Base-by-base conservation (phyloP, 2,113 vertebrate species). In the Caretta caretta region DNA sequence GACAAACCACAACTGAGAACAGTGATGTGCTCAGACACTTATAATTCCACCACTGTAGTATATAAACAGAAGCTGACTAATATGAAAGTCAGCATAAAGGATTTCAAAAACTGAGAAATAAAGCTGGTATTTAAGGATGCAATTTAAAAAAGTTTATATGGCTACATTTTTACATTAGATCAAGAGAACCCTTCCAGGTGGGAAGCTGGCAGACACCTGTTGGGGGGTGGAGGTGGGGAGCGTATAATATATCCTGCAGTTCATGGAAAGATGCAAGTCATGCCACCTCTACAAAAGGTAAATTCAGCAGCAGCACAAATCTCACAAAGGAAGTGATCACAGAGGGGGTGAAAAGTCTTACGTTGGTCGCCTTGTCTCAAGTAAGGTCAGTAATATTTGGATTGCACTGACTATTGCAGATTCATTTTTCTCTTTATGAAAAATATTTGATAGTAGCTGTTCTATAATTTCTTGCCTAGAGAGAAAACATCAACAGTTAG, bases 371-470 rank as follows among this genome's bases (percentile, higher is more conserved):
- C 99, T 98, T 2, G 99, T 99, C 98, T 99, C 99, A 92, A 99
- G 99, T 92, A 99, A 97, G 14, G 99, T 99, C 95, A 99, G 98
- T 1, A 99, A 97, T 92, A 99, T 99, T 98, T 99, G 99, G 96
- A 99, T 99, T 69, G 99, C 99, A 96, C 99, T 99, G 98, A 99
- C 99, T 79, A 99, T 99, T 27, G 99, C 99, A 11, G 99, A 99
- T 90, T 99, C 99, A 57, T 99, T 99, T 97, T 99, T 99, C 96
- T 99, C 99, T 97, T 99, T 99, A 96, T 99, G 99, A 84, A 99
- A 99, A 95, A 99, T 99, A 97, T 99, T 99, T 86, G 99, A 98
- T 62, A 99, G 98, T 88, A 99, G 98, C 97, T 99, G 99, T 93
- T 99, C 99, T 97, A 99, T 99, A 11, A 99, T 99, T 98, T 99